Conservation (phyloP, 2,113 vertebrate genomes). For the Pipra filicauda region DNA sequence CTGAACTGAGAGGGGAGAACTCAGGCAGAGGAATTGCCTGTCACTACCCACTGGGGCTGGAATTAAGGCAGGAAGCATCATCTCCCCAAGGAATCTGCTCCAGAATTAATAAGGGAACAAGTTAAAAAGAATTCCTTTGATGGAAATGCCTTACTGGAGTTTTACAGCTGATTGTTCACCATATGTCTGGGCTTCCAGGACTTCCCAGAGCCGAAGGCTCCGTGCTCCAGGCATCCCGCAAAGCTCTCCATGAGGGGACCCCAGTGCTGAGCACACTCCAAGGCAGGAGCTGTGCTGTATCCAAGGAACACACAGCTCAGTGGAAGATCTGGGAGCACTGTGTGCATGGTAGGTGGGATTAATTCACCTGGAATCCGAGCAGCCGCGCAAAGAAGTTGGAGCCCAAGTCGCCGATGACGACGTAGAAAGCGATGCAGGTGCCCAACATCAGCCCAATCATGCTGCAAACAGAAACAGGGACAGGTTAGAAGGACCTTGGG, state of each 20-base stretch:
- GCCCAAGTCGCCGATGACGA: slow-evolving; percentile 95
- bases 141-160: neutral
- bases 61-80: slow-evolving; percentile 7
- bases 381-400: slow-evolving; percentile 93
- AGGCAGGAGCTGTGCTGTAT: neutral
- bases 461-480: slow-evolving; percentile 38
- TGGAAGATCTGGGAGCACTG: neutral
- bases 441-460: slow-evolving; percentile 99
- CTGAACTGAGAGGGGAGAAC: neutral
- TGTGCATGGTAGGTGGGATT: neutral
- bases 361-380: slow-evolving; percentile 87
- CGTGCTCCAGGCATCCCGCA: neutral
- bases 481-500: neutral
- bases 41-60: neutral
- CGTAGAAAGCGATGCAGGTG: slow-evolving; percentile 96
- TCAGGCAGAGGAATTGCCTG: neutral
- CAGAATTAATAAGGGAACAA: neutral
- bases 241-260: neutral
- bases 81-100: neutral
- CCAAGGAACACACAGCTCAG: neutral
- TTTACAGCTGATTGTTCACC: neutral
- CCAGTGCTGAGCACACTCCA: neutral
- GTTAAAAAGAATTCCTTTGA: slow-evolving; percentile 5
- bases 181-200: neutral
- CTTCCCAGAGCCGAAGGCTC: neutral